Percentiles rank a stretch among this genome's conserved stretches.
phyloP scores from a whole-genome alignment of 2,797 vertebrate genomes.

The Gallinago stenura region DNA sequence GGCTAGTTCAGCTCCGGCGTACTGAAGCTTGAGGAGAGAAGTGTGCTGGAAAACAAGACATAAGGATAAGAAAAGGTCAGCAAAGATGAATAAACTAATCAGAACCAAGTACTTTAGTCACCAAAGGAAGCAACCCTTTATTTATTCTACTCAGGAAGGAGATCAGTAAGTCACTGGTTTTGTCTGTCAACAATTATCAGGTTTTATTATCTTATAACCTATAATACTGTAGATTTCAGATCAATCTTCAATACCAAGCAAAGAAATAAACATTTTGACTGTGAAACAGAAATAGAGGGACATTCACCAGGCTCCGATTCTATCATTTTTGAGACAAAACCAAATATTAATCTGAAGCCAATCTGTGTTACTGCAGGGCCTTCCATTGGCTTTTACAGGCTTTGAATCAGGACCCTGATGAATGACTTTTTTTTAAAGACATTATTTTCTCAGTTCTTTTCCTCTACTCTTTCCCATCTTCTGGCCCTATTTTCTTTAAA shows the following conservation, averaged over 20 bases:
- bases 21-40: slow-evolving; percentile 1
- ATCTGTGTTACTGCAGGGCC: not conserved
- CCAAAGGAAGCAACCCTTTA: not conserved
- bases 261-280: not conserved
- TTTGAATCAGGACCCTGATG: not conserved
- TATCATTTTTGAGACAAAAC: not conserved
- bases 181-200: not conserved
- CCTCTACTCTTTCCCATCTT: not conserved
- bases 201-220: not conserved
- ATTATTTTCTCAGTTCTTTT: not conserved
- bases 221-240: not conserved
- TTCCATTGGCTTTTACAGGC: not conserved
- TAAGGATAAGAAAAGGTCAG: not conserved
- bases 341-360: not conserved
- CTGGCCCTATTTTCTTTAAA: not conserved
- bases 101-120: not conserved
- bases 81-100: not conserved
- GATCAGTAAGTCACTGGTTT: not conserved
- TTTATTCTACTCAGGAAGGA: not conserved
- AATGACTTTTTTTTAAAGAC: not conserved
- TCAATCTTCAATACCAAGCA: not conserved
- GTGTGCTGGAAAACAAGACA: not conserved
- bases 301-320: not conserved
- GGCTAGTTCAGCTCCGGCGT: not conserved
- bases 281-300: not conserved